Base-by-base conservation (phyloP, 2,888 invertebrate species). In the Zonitis immaculata region DNA sequence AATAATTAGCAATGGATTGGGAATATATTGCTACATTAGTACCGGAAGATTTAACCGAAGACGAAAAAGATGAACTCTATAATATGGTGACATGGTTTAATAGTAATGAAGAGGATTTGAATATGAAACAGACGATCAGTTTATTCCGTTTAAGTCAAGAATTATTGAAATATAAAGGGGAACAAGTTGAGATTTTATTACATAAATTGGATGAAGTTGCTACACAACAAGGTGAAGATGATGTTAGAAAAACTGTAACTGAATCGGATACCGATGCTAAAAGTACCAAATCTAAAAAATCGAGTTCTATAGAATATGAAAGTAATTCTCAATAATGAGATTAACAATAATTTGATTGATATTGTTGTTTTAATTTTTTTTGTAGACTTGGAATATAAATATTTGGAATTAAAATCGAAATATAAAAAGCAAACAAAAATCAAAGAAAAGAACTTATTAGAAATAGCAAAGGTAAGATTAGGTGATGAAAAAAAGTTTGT, bases 131-230 rank as follows among this genome's bases (percentile, higher is more conserved):
- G 67, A 76, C 82, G 47, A 79, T 80, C 68, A 76, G 76, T 5
- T 71, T 86, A 18, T 80, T 86, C 65, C 78, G 79, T 66, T 71
- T 86, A 3, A 77, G 83, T n/a, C 86, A 86, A 70, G 85, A 85
- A 73, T 80, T 86, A 63, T 69, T 87, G 44, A 84, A 84, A 66
- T 82, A 81, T 61, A 87, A 86, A 76, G 82, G 80, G 55, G 85
- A 85, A 74, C 86, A 87, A 80, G 80, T 81, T 1, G 80, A 80
- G 61, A 78, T 78, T 3, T 63, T 81, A 44, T 67, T 80, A 8
- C 71, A 78, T 26, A 81, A 81, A 68, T 71, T 81, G 35, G 79
- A 80, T 56, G 79, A 80, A 58, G 67, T 81, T 51, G 78, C 78
- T 3, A 70, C 69, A 4, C 73, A 72, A 57, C 76, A 78, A 65